phyloP scores from a whole-genome alignment of 2,113 vertebrate genomes.

The Pluvialis apricaria region DNA sequence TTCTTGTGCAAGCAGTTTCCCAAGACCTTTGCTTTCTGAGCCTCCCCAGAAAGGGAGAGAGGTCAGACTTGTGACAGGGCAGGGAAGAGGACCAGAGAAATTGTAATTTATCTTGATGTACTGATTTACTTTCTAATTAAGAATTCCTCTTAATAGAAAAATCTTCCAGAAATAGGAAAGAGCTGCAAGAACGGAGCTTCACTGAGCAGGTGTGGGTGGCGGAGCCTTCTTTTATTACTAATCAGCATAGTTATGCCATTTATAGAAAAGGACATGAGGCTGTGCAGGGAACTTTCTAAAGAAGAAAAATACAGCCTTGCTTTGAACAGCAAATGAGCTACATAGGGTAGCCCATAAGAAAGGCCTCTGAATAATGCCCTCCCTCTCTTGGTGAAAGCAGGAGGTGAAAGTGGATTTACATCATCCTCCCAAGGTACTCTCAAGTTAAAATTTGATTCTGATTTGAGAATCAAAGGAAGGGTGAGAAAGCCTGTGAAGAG shows the following conservation, averaged over 20 bases:
- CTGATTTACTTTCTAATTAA: background rate
- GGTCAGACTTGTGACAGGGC: background rate
- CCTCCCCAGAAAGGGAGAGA: background rate
- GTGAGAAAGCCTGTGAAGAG: background rate
- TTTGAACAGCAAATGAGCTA: background rate
- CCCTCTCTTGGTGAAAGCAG: background rate
- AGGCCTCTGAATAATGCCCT: background rate
- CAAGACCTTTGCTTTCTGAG: background rate
- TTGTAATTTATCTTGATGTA: background rate
- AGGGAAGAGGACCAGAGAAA: background rate
- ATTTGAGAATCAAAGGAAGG: background rate
- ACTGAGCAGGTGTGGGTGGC: conserved; percentile 58
- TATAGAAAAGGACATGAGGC: conserved; percentile 56
- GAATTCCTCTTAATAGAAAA: background rate
- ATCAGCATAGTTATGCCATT: conserved; percentile 55
- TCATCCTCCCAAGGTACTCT: background rate
- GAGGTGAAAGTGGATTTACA: background rate
- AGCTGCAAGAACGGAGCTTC: conserved; percentile 17
- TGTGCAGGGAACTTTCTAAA: conserved; percentile 3
- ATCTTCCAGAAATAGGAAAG: conserved; percentile 9
- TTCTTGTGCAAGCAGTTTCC: background rate
- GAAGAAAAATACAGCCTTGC: background rate
- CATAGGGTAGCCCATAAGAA: background rate
- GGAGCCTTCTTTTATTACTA: conserved; percentile 61
- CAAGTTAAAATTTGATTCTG: no score